phyloP scores from a whole-genome alignment of 2,888 invertebrate genomes.

The Ypsolopha sequella region DNA sequence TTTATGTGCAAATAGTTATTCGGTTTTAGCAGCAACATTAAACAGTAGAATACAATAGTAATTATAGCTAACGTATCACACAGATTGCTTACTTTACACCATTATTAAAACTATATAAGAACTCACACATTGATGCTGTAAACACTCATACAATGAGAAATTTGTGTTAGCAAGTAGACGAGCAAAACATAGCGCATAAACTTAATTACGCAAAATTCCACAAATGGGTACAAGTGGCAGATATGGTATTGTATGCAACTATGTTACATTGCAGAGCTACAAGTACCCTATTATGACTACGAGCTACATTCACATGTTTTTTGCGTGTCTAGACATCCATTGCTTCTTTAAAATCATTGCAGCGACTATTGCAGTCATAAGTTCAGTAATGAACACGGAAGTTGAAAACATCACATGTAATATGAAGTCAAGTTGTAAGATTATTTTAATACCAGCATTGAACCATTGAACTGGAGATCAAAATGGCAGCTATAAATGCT shows the following conservation, averaged over 20 bases:
- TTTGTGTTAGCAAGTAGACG: constrained; percentile 28
- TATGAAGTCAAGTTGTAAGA: constrained; percentile 4
- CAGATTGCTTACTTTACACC: constrained; percentile 26
- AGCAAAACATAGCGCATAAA: constrained; percentile 40
- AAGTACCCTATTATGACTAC: neutral
- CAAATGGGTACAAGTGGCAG: constrained; percentile 34
- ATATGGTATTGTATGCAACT: constrained; percentile 7
- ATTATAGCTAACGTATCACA: neutral
- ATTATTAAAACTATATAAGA: constrained; percentile 46
- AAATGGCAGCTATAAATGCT: constrained; percentile 30
- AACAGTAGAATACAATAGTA: no score
- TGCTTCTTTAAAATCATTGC: neutral
- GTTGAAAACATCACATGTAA: neutral
- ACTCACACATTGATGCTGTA: constrained; percentile 33
- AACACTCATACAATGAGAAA: constrained; percentile 22
- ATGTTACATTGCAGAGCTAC: neutral
- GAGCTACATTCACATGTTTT: neutral
- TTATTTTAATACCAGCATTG: constrained; percentile 23
- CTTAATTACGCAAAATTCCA: constrained; percentile 64
- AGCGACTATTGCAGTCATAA: neutral
- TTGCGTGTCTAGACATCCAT: neutral
- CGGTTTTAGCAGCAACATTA: neutral
- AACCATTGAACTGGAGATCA: constrained; percentile 41
- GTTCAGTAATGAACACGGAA: neutral
- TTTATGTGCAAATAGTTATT: no score